Base-by-base conservation (phyloP, 2,888 invertebrate species). In the Anthrax anthrax region DNA sequence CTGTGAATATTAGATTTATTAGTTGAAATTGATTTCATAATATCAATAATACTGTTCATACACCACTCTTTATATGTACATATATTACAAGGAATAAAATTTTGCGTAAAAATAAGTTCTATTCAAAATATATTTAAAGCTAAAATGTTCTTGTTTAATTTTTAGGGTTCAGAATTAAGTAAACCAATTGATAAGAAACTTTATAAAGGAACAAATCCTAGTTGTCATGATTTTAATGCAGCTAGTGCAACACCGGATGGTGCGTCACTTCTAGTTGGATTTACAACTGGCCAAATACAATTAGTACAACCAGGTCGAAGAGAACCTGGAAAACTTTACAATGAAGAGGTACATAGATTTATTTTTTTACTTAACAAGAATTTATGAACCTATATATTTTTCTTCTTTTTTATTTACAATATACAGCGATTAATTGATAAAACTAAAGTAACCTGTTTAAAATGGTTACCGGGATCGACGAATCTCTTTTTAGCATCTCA, bases 151-250 rank as follows among this genome's bases (percentile, higher is more conserved):
- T n/a, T n/a, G n/a, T n/a, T n/a, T n/a, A n/a, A n/a, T n/a, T 57
- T 54, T 8, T 71, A 91, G 86, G 91, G 92, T 54, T 86, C 90
- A 55, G 96, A 97, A 74, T 76, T 95, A 62, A 89, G 87, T 54
- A 95, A 95, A 69, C 96, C 96, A 38, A 81, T 97, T 57, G 97
- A 98, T 70, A 98, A 97, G 69, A 87, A 96, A 67, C 84, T 94
- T 63, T 98, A 98, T 71, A 97, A 97, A 74, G 96, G 96, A 61
- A 96, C 95, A 44, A 94, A 90, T 72, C 98, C 97, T 17, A 98
- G 97, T 23, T 96, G 96, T 70, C 98, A 98, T 65, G 95, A 96
- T 72, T 97, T 98, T 70, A 97, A 97, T 74, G 77, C 80, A 43
- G 75, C 81, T 54, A 81, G 84, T 44, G 84, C 86, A 61, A 81